Evolutionary conservation across 1,140 invertebrate genomes (phyloP).

Genomic region (Drosophila willistoni): DNA sequence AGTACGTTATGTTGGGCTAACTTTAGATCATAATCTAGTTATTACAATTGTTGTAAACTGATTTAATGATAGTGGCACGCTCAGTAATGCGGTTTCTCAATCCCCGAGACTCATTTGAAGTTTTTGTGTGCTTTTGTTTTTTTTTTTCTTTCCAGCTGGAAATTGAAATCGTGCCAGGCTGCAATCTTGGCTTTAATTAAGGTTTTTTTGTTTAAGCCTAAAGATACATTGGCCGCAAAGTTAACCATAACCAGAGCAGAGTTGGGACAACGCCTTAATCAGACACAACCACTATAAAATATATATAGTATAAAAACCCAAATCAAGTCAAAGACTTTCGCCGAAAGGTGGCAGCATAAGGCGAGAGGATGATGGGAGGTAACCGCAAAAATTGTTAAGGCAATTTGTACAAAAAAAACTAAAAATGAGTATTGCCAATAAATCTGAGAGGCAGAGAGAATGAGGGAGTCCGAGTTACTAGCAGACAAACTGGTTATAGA

Average conservation of each 20-base stretch:
- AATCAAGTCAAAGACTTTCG: constrained; percentile 68
- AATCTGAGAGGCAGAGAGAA: constrained; percentile 57
- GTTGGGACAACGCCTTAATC: constrained; percentile 67
- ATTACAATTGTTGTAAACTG: constrained; percentile 25
- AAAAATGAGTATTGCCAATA: constrained; percentile 71
- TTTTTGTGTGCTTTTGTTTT: not conserved
- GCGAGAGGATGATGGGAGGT: not conserved
- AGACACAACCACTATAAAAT: constrained; percentile 22
- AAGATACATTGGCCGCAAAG: constrained; percentile 31
- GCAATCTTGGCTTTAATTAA: constrained; percentile 71
- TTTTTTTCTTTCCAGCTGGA: constrained; percentile 45
- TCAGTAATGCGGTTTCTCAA: constrained; percentile 35
- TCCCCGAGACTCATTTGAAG: constrained; percentile 12
- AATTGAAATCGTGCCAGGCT: constrained; percentile 64
- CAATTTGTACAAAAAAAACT: constrained; percentile 66
- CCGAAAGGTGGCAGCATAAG: constrained; percentile 21
- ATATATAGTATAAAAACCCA: constrained; percentile 31
- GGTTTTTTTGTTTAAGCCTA: constrained; percentile 44
- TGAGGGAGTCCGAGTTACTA: not conserved
- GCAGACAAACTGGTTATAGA: constrained; percentile 65
- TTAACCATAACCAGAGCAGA: constrained; percentile 32
- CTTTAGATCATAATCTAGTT: constrained; percentile 30
- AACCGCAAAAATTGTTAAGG: constrained; percentile 48
- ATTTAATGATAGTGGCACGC: constrained; percentile 55
- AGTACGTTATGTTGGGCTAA: constrained; percentile 11